Evolutionary conservation across 2,797 vertebrate species (phyloP), one percentile per base, ranked within the genome.

Genomic region (Sebastes taczanowskii): DNA sequence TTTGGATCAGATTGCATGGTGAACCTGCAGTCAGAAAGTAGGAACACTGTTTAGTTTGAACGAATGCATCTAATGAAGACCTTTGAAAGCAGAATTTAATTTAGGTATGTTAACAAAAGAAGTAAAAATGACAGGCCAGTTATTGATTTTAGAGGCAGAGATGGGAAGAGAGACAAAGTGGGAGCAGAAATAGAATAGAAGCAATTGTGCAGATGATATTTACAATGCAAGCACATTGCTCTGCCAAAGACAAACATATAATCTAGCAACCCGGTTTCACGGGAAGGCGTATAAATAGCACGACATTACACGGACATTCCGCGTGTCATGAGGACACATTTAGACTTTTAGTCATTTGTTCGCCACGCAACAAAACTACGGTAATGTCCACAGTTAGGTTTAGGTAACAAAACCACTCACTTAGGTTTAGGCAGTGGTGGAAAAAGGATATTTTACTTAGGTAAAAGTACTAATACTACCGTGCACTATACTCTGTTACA

Each of bases 1-100:
- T 71, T 85, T 53, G 69, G 81, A 91, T 93, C 86, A 79, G 77
- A 90, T 78, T 87, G 78, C 78, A 82, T 25, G 60, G 76, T 2
- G 77, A 72, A 78, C 78, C 80, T 38, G 29, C 70, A 35, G 35
- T 69, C 49, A 56, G 18, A 81, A 79, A 84, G 71, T 65, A 79
- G 53, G 68, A 80, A 75, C 23, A 67, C 46, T 32, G 58, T 74
- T 86, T 67, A 66, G 73, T 84, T 84, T 85, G 61, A 74, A 69
- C 67, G 11, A 77, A 79, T 29, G 63, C 38, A 29, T 78, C 77
- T 78, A 42, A 83, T 79, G 25, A 86, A 78, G 61, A 58, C 68
- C 59, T 85, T 59, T 74, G 25, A 81, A 68, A 80, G 66, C 46
- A 23, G 67, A 23, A 71, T 83, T 85, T 81, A 56, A 77, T 87